Percentiles rank a stretch among this genome's conserved stretches.
Evolutionary conservation across 2,113 vertebrate genomes (phyloP).

Genomic region (Caranx melampygus): DNA sequence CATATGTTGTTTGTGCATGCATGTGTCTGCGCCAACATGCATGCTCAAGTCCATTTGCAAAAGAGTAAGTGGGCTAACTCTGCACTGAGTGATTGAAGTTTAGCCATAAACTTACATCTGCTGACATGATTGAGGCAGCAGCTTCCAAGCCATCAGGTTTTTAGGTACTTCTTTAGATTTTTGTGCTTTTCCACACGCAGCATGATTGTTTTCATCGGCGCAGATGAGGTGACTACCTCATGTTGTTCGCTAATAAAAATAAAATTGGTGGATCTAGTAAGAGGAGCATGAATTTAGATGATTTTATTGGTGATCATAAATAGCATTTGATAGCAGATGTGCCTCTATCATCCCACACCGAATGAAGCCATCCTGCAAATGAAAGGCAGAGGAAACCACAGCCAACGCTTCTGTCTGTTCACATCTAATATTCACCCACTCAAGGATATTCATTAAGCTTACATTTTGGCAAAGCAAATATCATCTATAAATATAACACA

Average conservation of each 20-base stretch:
- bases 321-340: constrained; percentile 27
- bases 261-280: constrained; percentile 36
- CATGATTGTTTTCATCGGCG: neutral
- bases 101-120: constrained; percentile 5
- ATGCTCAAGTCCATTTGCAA: neutral
- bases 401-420: constrained; percentile 40
- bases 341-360: constrained; percentile 37
- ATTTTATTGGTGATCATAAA: constrained; percentile 59
- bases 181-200: neutral
- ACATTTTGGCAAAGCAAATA: constrained; percentile 6
- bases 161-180: neutral
- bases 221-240: neutral
- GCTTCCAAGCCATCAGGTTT: neutral
- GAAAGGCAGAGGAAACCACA: constrained; percentile 13
- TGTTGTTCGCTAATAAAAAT: constrained; percentile 50
- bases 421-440: constrained; percentile 42
- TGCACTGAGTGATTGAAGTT: neutral
- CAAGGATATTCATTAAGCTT: constrained; percentile 29
- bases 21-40: neutral
- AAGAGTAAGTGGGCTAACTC: neutral
- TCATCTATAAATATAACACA: constrained; percentile 18
- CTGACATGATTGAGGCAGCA: neutral
- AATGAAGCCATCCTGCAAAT: constrained; percentile 50
- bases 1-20: no score
- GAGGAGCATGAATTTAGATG: constrained; percentile 34